Percentiles rank a stretch among this genome's conserved stretches.
phyloP scores from a whole-genome alignment of 1,140 invertebrate genomes.

The Diachasma alloeum region DNA sequence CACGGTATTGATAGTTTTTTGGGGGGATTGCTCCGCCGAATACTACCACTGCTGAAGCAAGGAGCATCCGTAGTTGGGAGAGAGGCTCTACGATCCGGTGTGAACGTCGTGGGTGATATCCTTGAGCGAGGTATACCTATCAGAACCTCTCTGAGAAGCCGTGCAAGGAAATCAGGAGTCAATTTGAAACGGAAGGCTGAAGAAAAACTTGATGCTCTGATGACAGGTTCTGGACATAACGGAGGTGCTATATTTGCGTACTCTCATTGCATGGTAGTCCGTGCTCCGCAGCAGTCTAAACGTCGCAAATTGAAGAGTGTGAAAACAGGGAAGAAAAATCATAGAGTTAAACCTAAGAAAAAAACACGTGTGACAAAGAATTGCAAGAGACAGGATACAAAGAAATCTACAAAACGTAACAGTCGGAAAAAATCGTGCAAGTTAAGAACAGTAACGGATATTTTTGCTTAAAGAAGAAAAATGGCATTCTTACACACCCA shows the following conservation, averaged over 20 bases:
- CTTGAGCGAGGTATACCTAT: neutral
- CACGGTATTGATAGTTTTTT: slow-evolving; percentile 38
- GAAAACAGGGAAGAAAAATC: slow-evolving; percentile 19
- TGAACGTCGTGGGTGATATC: slow-evolving; percentile 22
- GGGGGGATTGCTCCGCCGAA: slow-evolving; percentile 32
- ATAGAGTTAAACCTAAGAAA: too few relatives aligned
- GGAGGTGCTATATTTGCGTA: neutral
- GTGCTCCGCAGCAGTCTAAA: neutral
- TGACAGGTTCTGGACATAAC: slow-evolving; percentile 38
- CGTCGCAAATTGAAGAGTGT: neutral
- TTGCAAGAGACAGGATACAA: neutral
- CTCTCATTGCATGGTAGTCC: neutral
- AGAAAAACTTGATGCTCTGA: slow-evolving; percentile 34
- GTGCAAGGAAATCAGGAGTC: slow-evolving; percentile 23
- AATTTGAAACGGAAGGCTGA: slow-evolving; percentile 39
- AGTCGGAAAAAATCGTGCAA: neutral
- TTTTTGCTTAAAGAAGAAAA: slow-evolving; percentile 19
- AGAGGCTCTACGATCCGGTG: slow-evolving; percentile 6
- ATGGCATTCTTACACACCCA: slow-evolving; percentile 11
- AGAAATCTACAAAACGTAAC: neutral
- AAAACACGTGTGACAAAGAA: neutral
- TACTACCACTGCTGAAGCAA: slow-evolving; percentile 31
- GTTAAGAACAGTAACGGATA: slow-evolving; percentile 2
- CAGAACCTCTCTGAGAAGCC: slow-evolving; percentile 24
- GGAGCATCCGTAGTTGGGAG: slow-evolving; percentile 24